These are phyloP conservation scores for Eucriotettix oculatus DNA, from an alignment of 2,888 invertebrate genomes.

Conservation along the genomic window DNA sequence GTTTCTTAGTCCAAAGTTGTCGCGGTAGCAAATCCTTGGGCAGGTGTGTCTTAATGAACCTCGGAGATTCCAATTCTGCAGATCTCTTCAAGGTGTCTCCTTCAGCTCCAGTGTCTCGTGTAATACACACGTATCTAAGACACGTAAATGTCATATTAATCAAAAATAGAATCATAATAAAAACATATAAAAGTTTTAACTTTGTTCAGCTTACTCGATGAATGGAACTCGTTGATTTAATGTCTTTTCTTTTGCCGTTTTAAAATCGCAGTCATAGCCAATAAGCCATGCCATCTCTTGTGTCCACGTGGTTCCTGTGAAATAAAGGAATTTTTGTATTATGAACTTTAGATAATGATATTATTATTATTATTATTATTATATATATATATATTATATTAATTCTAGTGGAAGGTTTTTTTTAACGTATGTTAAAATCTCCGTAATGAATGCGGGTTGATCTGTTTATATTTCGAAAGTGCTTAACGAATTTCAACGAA, in stretches of 20 bases:
- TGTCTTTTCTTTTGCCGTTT: conserved; percentile 15
- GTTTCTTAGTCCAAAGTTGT: neutral
- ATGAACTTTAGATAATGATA: no score
- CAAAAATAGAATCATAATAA: no score
- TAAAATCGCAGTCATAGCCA: conserved; percentile 18
- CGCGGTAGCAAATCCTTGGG: neutral
- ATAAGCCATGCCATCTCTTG: conserved; percentile 15
- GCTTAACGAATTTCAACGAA: no score
- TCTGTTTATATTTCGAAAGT: no score
- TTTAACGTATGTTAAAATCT: no score
- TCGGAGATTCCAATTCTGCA: neutral
- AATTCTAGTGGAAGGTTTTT: no score
- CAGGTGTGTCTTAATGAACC: neutral
- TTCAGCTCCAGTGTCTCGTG: neutral
- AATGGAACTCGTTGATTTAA: conserved; percentile 18
- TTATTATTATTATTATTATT: no score
- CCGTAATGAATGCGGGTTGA: no score
- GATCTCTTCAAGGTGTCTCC: neutral
- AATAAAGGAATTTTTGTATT: no score
- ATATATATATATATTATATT: no score
- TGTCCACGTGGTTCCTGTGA: conserved; percentile 14
- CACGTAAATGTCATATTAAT: no score
- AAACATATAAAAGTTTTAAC: no score
- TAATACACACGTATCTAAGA: neutral
- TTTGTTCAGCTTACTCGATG: conserved; percentile 17